Evolutionary conservation across 1,140 invertebrate species (phyloP).

Genomic region (Magallana angulata): DNA sequence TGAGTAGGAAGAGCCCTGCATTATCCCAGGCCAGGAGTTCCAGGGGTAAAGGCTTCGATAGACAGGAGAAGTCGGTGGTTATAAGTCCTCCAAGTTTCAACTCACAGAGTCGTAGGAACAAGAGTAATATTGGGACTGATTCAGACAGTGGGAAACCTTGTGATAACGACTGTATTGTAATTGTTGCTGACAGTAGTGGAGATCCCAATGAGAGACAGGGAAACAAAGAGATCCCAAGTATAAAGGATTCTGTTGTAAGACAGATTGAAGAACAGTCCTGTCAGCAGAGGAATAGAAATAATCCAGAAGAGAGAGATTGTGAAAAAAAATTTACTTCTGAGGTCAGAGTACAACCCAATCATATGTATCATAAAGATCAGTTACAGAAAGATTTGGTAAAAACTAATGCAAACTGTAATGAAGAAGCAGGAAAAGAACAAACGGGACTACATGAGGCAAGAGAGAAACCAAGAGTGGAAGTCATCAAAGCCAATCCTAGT

Average conservation of each 20-base stretch:
- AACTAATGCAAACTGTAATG: no score
- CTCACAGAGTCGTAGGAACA: background rate
- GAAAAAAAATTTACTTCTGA: background rate
- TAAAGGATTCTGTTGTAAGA: no score
- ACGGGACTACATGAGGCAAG: background rate
- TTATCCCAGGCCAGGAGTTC: background rate
- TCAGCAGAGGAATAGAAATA: no score
- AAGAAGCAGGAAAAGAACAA: background rate
- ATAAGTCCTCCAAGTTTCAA: constrained; percentile 51
- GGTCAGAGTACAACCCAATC: background rate
- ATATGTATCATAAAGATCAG: no score
- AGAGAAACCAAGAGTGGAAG: background rate
- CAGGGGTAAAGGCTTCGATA: background rate
- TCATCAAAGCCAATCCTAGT: background rate
- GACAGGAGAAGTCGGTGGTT: constrained; percentile 35
- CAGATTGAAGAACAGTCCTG: no score
- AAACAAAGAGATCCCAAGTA: no score
- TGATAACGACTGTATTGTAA: background rate
- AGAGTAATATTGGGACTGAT: background rate
- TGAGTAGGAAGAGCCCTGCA: constrained; percentile 17
- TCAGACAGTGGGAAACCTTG: no score
- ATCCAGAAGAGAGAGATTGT: background rate
- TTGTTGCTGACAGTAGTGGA: no score
- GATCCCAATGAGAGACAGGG: no score
- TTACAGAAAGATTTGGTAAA: no score